Evolutionary conservation across 2,888 invertebrate species (phyloP).

Genomic region (Tipula unca): DNA sequence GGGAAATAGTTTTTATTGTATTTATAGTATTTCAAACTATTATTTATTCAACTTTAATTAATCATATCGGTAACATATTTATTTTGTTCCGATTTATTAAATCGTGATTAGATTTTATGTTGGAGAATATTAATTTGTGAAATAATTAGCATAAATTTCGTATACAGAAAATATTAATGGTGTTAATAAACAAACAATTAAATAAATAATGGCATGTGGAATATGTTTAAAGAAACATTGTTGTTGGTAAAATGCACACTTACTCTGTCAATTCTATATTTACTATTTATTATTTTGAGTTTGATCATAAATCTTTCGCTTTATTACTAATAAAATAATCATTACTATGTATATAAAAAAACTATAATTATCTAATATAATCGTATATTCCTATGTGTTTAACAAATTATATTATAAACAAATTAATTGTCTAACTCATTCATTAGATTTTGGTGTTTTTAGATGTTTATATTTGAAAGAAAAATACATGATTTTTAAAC

Average conservation of each 20-base stretch:
- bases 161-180: not conserved
- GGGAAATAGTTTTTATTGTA: not conserved
- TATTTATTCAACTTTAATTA: too few relatives aligned
- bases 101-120: not conserved
- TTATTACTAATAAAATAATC: not conserved
- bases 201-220: not conserved
- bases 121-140: not conserved
- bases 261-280: not conserved
- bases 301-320: not conserved
- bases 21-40: not conserved
- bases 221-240: not conserved
- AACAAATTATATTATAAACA: not conserved
- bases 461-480: not conserved
- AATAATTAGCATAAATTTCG: not conserved
- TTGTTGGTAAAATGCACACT: not conserved
- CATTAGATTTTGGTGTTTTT: not conserved
- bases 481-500: not conserved
- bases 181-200: not conserved
- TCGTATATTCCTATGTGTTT: not conserved
- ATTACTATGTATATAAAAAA: not conserved
- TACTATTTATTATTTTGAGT: not conserved
- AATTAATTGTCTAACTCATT: not conserved
- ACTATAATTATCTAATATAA: not conserved
- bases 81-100: not conserved
- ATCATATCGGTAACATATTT: not conserved